A percentile compares a stretch with the other conserved stretches of the same genome.
These are phyloP conservation scores for Apteryx owenii DNA, from an alignment of 2,113 vertebrate species.

Conservation along the genomic window DNA sequence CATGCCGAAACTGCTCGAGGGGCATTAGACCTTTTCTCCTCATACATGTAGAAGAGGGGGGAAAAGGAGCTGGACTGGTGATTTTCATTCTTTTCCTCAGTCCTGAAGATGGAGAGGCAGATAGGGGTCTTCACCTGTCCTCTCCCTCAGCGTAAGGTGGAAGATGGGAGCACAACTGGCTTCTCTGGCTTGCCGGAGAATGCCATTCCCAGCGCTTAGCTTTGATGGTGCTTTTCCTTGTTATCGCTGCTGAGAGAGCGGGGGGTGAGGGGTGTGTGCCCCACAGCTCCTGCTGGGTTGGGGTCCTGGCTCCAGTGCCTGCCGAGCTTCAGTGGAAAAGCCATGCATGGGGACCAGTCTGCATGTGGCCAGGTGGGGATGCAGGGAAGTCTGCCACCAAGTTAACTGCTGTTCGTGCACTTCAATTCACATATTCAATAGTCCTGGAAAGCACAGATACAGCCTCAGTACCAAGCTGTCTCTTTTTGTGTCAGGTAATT, in stretches of 20 bases:
- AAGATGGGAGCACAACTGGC: background rate
- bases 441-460: conserved; percentile 54
- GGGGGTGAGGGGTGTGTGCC: background rate
- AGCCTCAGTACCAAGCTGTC: conserved; percentile 50
- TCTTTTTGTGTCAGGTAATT: conserved; percentile 67
- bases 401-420: conserved; percentile 37
- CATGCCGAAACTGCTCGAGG: background rate
- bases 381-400: conserved; percentile 7
- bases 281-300: background rate
- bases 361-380: background rate
- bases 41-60: background rate
- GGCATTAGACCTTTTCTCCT: background rate
- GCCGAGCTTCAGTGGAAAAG: background rate
- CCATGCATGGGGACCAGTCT: background rate
- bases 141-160: background rate
- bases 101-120: background rate
- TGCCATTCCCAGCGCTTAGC: background rate
- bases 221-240: background rate
- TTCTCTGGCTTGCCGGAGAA: background rate
- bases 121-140: background rate
- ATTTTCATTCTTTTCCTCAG: background rate
- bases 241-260: background rate
- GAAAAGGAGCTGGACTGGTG: background rate
- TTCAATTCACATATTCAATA: conserved; percentile 44
- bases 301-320: background rate